phyloP scores from a whole-genome alignment of 2,797 vertebrate species.

The Tokudaia tokunoshimensis region DNA sequence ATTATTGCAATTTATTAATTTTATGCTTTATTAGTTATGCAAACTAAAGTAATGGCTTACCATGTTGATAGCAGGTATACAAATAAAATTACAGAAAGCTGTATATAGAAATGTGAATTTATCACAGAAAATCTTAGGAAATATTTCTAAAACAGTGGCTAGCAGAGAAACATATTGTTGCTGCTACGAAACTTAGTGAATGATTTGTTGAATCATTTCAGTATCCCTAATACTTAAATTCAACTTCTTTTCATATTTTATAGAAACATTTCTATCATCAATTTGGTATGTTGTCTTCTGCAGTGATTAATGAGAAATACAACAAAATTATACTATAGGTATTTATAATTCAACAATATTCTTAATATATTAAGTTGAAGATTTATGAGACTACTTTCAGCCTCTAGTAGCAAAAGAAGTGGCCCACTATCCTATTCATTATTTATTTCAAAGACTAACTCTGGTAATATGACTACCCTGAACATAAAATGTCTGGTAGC shows the following conservation, averaged over 20 bases:
- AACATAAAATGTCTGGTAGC: background rate
- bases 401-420: constrained; percentile 48
- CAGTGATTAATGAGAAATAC: constrained; percentile 51
- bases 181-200: constrained; percentile 33
- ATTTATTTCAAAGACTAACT: constrained; percentile 34
- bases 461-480: background rate
- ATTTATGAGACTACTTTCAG: background rate
- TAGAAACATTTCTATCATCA: constrained; percentile 15
- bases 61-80: constrained; percentile 27
- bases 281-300: constrained; percentile 44
- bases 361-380: constrained; percentile 19
- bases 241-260: constrained; percentile 16
- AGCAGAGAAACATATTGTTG: constrained; percentile 26
- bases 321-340: constrained; percentile 7
- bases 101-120: constrained; percentile 42
- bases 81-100: constrained; percentile 64
- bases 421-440: background rate
- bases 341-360: constrained; percentile 42
- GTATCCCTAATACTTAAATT: constrained; percentile 8
- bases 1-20: background rate
- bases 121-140: constrained; percentile 63
- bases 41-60: constrained; percentile 18
- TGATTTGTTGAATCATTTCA: constrained; percentile 15
- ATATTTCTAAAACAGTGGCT: constrained; percentile 38
- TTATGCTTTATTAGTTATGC: constrained; percentile 48